A percentile compares a stretch with the other conserved stretches of the same genome.
Evolutionary conservation across 2,797 vertebrate genomes (phyloP).

Genomic region (Acomys russatus): DNA sequence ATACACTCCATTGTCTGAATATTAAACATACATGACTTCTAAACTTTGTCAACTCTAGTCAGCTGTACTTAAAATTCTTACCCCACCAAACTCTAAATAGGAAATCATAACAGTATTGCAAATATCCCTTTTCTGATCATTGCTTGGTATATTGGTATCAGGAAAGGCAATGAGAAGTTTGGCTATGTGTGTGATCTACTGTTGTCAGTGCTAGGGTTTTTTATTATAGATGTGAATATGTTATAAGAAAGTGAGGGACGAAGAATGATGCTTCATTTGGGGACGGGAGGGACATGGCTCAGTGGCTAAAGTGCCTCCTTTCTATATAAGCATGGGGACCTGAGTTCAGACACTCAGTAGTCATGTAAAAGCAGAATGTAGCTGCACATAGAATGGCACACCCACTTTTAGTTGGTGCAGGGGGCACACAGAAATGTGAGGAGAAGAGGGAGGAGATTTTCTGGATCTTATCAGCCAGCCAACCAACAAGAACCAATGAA

Average conservation of each 20-base stretch:
- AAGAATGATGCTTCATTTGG: neutral
- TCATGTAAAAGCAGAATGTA: neutral
- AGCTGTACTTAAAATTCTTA: neutral
- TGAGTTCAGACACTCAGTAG: neutral
- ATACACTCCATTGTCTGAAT: neutral
- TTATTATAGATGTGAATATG: neutral
- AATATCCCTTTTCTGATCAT: neutral
- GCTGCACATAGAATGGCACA: too few relatives aligned
- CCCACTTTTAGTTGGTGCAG: too few relatives aligned
- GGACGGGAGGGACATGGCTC: neutral
- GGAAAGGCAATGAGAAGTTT: neutral
- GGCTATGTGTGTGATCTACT: neutral
- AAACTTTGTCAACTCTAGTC: neutral
- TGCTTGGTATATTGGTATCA: neutral
- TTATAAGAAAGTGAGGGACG: neutral
- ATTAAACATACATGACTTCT: neutral
- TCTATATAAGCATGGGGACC: neutral
- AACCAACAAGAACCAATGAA: neutral
- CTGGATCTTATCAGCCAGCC: neutral
- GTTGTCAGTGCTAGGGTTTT: neutral
- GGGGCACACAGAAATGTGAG: neutral
- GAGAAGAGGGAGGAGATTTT: neutral
- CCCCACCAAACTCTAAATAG: neutral
- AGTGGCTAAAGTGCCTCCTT: neutral
- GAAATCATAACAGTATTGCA: neutral